These are phyloP conservation scores for Nilaparvata lugens DNA, from an alignment of 1,140 invertebrate genomes.

Conservation along the genomic window DNA sequence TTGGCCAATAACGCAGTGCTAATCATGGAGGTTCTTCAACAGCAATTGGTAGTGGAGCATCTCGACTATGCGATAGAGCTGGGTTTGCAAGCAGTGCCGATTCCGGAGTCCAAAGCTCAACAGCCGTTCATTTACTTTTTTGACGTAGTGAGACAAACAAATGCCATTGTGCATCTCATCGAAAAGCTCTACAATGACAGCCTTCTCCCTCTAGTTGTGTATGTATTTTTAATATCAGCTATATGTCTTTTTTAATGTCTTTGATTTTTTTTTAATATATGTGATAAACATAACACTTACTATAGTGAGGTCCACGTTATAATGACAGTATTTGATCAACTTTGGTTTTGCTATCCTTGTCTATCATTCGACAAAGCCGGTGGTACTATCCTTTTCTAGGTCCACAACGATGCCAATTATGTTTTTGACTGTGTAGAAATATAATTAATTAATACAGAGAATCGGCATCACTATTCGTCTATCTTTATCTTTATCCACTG, in stretches of 20 bases:
- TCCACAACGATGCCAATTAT: too few relatives aligned
- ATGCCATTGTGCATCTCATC: slow-evolving; percentile 89
- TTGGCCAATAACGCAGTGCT: slow-evolving; percentile 69
- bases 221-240: slow-evolving; percentile 31
- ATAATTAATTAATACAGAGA: too few relatives aligned
- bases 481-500: too few relatives aligned
- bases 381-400: too few relatives aligned
- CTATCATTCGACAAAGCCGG: too few relatives aligned
- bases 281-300: slow-evolving; percentile 2
- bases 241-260: too few relatives aligned
- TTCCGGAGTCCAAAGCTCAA: slow-evolving; percentile 69
- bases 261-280: slow-evolving; percentile 7
- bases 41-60: slow-evolving; percentile 83
- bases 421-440: too few relatives aligned
- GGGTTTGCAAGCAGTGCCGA: slow-evolving; percentile 82
- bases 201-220: slow-evolving; percentile 81
- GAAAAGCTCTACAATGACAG: slow-evolving; percentile 91
- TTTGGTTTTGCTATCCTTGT: too few relatives aligned
- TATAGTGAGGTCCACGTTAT: too few relatives aligned
- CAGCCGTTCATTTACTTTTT: slow-evolving; percentile 89
- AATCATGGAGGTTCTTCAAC: slow-evolving; percentile 79
- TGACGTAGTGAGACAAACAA: slow-evolving; percentile 87
- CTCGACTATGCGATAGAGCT: slow-evolving; percentile 94
- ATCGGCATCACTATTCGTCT: too few relatives aligned
- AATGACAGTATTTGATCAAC: too few relatives aligned